Percentiles rank a stretch among this genome's conserved stretches.
Evolutionary conservation across 2,113 vertebrate species (phyloP).

Genomic region (Scomber scombrus): DNA sequence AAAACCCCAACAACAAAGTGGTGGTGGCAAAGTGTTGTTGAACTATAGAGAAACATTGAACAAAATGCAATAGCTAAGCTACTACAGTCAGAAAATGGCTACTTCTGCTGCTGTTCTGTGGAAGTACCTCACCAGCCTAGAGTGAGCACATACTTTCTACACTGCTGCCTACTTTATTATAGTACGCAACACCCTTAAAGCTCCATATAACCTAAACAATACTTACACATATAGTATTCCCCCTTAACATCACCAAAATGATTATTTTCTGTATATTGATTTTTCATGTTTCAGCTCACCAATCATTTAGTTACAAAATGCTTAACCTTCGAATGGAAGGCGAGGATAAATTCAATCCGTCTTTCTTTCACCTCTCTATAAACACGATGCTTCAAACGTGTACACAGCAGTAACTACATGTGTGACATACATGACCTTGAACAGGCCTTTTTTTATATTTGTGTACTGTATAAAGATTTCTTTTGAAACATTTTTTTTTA

Average conservation of each 20-base stretch:
- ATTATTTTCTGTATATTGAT: background rate
- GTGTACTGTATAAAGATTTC: background rate
- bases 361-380: no score
- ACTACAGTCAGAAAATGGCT: slow-evolving; percentile 34
- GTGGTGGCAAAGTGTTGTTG: slow-evolving; percentile 45
- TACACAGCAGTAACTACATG: background rate
- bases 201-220: background rate
- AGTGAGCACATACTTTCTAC: background rate
- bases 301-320: background rate
- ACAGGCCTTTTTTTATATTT: background rate
- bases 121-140: background rate
- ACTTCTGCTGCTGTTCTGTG: slow-evolving; percentile 19
- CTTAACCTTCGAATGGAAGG: no score
- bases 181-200: slow-evolving; percentile 12
- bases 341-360: no score
- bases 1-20: slow-evolving; percentile 51
- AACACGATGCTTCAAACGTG: background rate
- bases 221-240: background rate
- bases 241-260: background rate
- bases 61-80: slow-evolving; percentile 21
- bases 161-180: slow-evolving; percentile 20
- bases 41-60: slow-evolving; percentile 21
- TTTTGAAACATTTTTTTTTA: background rate
- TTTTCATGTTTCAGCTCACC: background rate
- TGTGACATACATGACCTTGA: slow-evolving; percentile 17